A percentile compares a stretch with the other conserved stretches of the same genome.
phyloP scores from a whole-genome alignment of 2,113 vertebrate genomes.

The Todiramphus chloris region DNA sequence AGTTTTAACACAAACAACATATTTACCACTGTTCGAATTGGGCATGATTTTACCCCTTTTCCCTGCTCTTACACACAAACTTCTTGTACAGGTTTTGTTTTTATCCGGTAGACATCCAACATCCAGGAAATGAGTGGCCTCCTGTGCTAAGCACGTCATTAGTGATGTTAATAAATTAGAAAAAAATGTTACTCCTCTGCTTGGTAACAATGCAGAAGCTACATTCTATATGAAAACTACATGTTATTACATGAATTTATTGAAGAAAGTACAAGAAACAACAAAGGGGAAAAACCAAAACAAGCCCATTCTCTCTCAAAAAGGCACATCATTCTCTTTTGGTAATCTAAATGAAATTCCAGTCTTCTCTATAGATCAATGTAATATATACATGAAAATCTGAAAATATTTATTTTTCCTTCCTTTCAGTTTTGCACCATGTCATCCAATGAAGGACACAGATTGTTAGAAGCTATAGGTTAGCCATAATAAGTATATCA shows the following conservation, averaged over 20 bases:
- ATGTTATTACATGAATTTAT: not conserved
- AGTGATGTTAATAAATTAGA: not conserved
- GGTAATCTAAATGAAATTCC: not conserved
- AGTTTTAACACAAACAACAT: not conserved
- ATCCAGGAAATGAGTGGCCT: not conserved
- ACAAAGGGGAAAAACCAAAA: accelerated
- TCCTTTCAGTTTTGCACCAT: not conserved
- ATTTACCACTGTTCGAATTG: not conserved
- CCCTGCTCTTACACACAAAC: not conserved
- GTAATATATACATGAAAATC: not conserved
- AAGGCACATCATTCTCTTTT: not conserved
- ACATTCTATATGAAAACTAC: not conserved
- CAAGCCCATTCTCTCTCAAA: not conserved
- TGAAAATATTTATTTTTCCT: not conserved
- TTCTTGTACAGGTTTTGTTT: not conserved
- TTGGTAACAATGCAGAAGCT: not conserved
- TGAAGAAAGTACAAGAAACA: not conserved
- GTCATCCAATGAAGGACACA: not conserved
- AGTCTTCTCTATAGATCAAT: not conserved
- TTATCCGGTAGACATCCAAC: not conserved
- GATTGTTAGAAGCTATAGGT: not conserved
- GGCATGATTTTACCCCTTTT: not conserved
- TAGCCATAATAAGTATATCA: not conserved
- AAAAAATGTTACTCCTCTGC: not conserved
- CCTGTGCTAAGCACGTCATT: not conserved